Conservation (phyloP, 1,140 invertebrate species). For the Pararge aegeria region DNA sequence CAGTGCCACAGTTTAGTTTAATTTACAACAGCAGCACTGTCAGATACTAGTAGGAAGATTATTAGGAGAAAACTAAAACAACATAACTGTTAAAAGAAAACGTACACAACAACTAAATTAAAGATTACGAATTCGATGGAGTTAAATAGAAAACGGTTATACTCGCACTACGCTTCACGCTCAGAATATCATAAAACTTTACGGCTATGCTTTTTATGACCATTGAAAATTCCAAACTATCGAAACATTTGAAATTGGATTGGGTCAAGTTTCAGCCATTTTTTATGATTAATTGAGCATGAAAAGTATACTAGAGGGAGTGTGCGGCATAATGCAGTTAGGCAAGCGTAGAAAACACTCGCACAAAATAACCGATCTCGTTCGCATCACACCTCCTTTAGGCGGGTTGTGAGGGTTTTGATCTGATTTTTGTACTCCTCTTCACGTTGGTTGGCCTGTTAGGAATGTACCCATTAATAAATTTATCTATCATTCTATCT, state of each 20-base stretch:
- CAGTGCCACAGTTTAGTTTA: conserved; percentile 6
- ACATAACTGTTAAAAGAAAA: conserved; percentile 46
- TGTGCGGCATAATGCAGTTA: conserved; percentile 70
- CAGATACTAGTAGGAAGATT: conserved; percentile 36
- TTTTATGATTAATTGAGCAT: conserved; percentile 24
- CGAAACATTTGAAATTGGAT: background rate
- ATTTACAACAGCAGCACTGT: conserved; percentile 38
- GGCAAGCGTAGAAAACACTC: conserved; percentile 69
- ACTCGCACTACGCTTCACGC: conserved; percentile 51
- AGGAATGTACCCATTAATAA: conserved; percentile 47
- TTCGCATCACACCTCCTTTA: conserved; percentile 95
- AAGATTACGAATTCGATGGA: conserved; percentile 26
- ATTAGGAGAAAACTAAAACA: conserved; percentile 40
- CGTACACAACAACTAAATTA: conserved; percentile 52
- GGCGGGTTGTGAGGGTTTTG: conserved; percentile 98
- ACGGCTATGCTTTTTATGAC: background rate
- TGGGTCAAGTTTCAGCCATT: background rate
- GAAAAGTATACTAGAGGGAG: conserved; percentile 47
- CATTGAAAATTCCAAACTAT: background rate
- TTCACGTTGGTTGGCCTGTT: conserved; percentile 99
- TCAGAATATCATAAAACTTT: conserved; percentile 38
- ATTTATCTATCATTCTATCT: conserved; percentile 11
- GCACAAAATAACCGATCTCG: conserved; percentile 51
- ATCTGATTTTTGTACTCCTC: conserved; percentile 99
- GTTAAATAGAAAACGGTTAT: conserved; percentile 41